These are phyloP conservation scores for Halcyon leucocephala DNA, from an alignment of 2,797 vertebrate genomes.

Conservation along the genomic window DNA sequence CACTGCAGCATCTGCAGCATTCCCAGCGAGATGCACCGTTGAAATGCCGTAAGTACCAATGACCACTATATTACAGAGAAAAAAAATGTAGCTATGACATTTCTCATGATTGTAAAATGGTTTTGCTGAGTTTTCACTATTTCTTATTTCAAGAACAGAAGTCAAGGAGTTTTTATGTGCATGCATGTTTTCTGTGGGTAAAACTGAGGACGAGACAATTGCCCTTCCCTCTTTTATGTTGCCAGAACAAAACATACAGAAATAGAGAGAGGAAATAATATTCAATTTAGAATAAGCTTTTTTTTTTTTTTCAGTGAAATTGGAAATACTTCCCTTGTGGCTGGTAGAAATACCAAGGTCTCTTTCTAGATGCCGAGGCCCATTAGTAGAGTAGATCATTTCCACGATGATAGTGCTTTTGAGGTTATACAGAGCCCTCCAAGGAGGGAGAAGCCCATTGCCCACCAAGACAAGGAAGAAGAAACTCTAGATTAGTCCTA, in stretches of 20 bases:
- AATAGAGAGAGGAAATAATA: not conserved
- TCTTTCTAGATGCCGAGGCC: not conserved
- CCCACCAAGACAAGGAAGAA: not conserved
- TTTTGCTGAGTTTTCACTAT: not conserved
- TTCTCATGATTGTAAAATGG: not conserved
- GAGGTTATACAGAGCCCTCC: not conserved
- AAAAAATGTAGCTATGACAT: not conserved
- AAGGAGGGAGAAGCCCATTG: not conserved
- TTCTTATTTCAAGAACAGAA: not conserved
- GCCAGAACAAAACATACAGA: not conserved
- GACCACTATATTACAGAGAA: not conserved
- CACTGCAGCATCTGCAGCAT: not conserved
- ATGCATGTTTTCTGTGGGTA: not conserved
- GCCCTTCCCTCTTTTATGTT: not conserved
- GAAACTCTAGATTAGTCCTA: not conserved
- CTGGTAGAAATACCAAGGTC: not conserved
- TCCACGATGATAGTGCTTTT: not conserved
- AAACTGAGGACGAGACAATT: not conserved
- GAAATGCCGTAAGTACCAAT: rapidly evolving
- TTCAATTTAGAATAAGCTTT: not conserved
- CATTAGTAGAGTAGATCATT: not conserved
- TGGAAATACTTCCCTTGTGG: not conserved
- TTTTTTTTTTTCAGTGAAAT: not conserved
- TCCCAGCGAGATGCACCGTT: not conserved
- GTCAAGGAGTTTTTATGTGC: not conserved